Evolutionary conservation across 2,113 vertebrate genomes (phyloP).

Genomic region (Syngnathus typhle): DNA sequence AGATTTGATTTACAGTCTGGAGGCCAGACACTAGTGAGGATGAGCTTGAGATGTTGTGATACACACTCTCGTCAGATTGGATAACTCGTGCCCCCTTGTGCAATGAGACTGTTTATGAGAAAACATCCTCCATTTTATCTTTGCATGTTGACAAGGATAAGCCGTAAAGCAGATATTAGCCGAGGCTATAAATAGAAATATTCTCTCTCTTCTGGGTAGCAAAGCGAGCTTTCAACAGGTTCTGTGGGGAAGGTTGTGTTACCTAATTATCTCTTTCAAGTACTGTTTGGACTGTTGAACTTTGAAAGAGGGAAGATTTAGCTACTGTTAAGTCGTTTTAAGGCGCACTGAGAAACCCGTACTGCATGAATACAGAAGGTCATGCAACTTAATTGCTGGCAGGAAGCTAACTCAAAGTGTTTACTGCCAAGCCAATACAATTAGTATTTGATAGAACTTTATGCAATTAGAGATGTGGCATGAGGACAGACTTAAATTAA

Average conservation of each 20-base stretch:
- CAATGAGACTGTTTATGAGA: constrained; percentile 14
- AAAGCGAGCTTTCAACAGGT: constrained; percentile 18
- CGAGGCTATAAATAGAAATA: background rate
- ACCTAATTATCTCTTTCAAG: constrained; percentile 29
- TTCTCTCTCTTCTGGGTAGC: constrained; percentile 4
- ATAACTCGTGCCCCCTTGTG: constrained; percentile 26
- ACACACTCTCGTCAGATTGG: constrained; percentile 26
- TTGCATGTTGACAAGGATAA: background rate
- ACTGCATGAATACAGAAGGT: constrained; percentile 8
- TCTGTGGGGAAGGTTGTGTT: constrained; percentile 10
- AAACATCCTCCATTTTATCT: constrained; percentile 14
- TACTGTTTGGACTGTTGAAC: constrained; percentile 10
- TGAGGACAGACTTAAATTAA: too few species aligned
- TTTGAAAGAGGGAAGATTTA: constrained; percentile 14
- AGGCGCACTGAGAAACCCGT: constrained; percentile 2
- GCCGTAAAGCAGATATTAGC: constrained; percentile 7
- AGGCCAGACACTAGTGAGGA: constrained; percentile 28
- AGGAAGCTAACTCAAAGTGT: background rate
- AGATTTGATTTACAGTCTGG: constrained; percentile 53
- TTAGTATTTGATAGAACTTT: background rate
- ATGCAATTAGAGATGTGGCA: background rate
- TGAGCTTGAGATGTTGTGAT: constrained; percentile 29
- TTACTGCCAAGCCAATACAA: background rate
- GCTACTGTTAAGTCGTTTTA: background rate
- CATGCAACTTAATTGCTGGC: constrained; percentile 10